Base-by-base conservation (phyloP, 2,888 invertebrate genomes). In the Julus scanicus region DNA sequence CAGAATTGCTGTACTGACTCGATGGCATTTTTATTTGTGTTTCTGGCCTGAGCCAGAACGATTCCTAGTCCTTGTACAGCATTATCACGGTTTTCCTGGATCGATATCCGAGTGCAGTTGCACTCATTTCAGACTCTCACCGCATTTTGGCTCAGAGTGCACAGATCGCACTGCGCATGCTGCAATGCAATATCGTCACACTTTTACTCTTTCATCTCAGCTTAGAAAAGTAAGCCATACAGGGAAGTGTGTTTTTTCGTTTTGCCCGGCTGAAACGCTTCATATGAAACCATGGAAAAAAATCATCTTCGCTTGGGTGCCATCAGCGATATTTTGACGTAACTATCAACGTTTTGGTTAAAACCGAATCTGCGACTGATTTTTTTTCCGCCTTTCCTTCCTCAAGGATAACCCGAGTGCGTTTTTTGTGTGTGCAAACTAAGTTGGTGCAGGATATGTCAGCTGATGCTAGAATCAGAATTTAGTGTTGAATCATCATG, bases 131-230 rank as follows among this genome's bases (percentile, higher is more conserved):
- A 63, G 63, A 8, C 63, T 63, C 63, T n/a, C 17, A 20, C n/a
- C 63, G 63, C 63, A 63, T n/a, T 63, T 63, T 20, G 63, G 63
- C 63, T 63, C 63, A n/a, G 63, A 63, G 63, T 63, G 63, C 63
- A 63, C n/a, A 63, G 49, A 3, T n/a, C 63, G 6, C 20, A 63
- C 20, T 63, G 63, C 63, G 20, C 63, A 63, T 63, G 63, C 63
- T n/a, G n/a, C n/a, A 13, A 49, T 49, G 11, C 49, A 9, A 49
- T 49, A 49, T 49, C 49, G 13, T 49, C 49, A n/a, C 63, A 63
- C 63, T 63, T 63, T 63, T 20, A 63, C 63, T 63, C 20, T 63
- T 63, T 63, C 63, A 6, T 20, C 9, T 63, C 63, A 8, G 63
- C 63, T n/a, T 63, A 63, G n/a, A 63, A 63, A 63, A 29, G 20